Conservation (phyloP, 2,113 vertebrate species). For the Aptenodytes patagonicus region DNA sequence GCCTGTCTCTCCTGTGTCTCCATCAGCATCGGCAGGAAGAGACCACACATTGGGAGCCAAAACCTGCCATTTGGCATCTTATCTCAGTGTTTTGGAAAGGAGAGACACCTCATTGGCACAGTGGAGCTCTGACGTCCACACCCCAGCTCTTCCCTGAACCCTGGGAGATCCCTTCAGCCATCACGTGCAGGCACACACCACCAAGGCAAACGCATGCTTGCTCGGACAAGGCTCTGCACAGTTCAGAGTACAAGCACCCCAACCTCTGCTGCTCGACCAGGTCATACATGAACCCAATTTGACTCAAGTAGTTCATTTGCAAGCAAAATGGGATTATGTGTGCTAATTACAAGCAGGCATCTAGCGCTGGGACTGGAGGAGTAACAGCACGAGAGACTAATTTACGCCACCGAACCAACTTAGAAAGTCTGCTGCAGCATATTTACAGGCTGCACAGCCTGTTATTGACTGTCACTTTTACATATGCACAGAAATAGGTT, state of each 20-base stretch:
- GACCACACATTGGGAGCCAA: not conserved
- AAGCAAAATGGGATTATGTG: fast-evolving
- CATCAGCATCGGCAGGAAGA: not conserved
- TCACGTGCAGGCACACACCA: not conserved
- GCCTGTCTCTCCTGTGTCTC: not conserved
- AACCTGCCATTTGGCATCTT: not conserved
- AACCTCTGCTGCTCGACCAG: not conserved
- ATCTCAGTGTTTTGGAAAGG: too few species aligned
- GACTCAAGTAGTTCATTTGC: not conserved
- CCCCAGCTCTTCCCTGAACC: not conserved
- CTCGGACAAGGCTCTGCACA: not conserved
- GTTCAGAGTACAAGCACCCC: not conserved
- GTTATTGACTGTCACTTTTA: fast-evolving
- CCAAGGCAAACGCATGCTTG: too few species aligned
- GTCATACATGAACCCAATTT: fast-evolving
- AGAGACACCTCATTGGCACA: not conserved
- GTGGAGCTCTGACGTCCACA: not conserved
- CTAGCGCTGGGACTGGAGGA: fast-evolving
- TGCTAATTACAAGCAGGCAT: not conserved
- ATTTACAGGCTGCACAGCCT: too few species aligned
- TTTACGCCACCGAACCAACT: fast-evolving
- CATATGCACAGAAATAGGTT: fast-evolving
- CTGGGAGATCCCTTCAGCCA: not conserved
- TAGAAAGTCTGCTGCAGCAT: not conserved
- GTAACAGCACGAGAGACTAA: fast-evolving